Percentiles rank a stretch among this genome's conserved stretches.
These are phyloP conservation scores for Gnathonemus echidnorhynchus DNA, from an alignment of 2,113 vertebrate species.

Conservation along the genomic window DNA sequence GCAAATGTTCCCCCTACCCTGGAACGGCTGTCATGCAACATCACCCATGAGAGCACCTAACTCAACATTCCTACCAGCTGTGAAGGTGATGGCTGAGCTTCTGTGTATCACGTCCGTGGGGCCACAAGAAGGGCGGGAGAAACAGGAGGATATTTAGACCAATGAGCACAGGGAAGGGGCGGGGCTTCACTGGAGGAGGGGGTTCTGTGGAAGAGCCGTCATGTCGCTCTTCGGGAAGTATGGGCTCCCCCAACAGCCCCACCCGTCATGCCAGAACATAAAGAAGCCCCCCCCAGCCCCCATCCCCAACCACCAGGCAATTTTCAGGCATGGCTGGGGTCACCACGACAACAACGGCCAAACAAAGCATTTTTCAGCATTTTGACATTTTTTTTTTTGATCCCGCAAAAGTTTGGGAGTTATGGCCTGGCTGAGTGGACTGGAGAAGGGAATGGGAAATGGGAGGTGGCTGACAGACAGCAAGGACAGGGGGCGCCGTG, in stretches of 20 bases:
- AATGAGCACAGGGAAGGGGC: neutral
- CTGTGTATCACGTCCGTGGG: neutral
- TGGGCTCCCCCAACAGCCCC: neutral
- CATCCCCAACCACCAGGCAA: slow-evolving; percentile 64
- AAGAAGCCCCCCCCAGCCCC: slow-evolving; percentile 46
- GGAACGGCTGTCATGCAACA: neutral
- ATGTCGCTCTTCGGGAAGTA: slow-evolving; percentile 55
- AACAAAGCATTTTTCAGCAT: slow-evolving; percentile 70
- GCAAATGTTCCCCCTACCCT: neutral
- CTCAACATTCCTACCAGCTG: neutral
- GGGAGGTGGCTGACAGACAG: slow-evolving; percentile 1
- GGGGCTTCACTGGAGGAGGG: slow-evolving; percentile 25
- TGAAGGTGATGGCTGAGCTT: neutral
- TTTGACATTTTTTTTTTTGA: slow-evolving; percentile 52
- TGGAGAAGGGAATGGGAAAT: slow-evolving; percentile 8
- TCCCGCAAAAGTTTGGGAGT: too few relatives aligned
- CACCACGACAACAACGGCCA: slow-evolving; percentile 66
- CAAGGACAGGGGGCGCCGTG: slow-evolving; percentile 8
- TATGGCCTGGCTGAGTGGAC: neutral
- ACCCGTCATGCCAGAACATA: slow-evolving; percentile 51
- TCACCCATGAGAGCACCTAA: neutral
- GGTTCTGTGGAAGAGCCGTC: slow-evolving; percentile 31
- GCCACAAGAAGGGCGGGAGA: neutral
- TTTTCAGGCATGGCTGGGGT: slow-evolving; percentile 67
- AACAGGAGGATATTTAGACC: neutral